Evolutionary conservation across 2,113 vertebrate species (phyloP), one percentile per base, ranked within the genome.

Genomic region (Isichthys henryi): DNA sequence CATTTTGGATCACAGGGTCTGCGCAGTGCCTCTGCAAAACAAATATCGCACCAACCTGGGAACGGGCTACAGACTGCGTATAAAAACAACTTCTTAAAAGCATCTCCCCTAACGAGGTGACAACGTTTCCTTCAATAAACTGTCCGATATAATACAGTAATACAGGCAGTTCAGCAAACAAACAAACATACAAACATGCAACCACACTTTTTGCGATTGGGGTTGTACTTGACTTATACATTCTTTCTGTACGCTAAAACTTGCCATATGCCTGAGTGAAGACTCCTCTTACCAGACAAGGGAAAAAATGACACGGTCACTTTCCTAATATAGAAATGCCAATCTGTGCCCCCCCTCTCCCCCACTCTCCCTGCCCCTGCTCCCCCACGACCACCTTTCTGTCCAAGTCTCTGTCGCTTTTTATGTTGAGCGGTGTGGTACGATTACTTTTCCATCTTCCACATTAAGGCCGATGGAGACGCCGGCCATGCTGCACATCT

Each of bases 291-390:
- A 31, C 49, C 90, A 91, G 90, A 89, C 91, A 17, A 31, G 49
- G 87, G 74, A 91, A 92, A 94, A 93, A 94, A 94, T 94, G 94
- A 93, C 94, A 94, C 93, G 94, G 95, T 94, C 96, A 97, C 95
- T 95, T 95, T 96, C 97, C 97, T 96, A 97, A 97, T 97, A 97
- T 97, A 96, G 97, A 94, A 95, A 95, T 94, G 92, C 92, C 95
- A 95, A 92, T 95, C 93, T 93, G 23, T 92, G 70, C 46, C 70
- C 70, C 88, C 48, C 88, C 48, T 27, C 66, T 21, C 27, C 46
- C 62, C 23, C 58, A 3, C 70, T 88, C 89, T 50, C 87, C 48
- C 87, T 45, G 27, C 56, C 9, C 56, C 87, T 39, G 48, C 56
- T 21, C 87, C 31, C 87, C 17, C 52, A 56, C 35, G 35, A 39